phyloP scores from a whole-genome alignment of 2,113 vertebrate genomes.

The Ictidomys tridecemlineatus region DNA sequence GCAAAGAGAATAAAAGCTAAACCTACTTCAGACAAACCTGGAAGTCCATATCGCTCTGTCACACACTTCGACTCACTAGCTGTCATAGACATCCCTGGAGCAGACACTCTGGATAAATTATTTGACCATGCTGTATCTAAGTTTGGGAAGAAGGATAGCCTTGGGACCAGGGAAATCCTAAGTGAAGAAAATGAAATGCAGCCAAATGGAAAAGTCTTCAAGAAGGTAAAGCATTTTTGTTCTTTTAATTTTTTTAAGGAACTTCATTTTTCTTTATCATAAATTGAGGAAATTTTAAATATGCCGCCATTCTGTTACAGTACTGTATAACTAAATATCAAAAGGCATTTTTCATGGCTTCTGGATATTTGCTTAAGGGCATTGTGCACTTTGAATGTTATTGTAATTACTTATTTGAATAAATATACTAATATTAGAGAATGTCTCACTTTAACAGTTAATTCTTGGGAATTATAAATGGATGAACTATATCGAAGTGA shows the following conservation, averaged over 20 bases:
- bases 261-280: conserved; percentile 10
- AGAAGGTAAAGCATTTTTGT: conserved; percentile 92
- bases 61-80: conserved; percentile 93
- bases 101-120: conserved; percentile 96
- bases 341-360: background rate
- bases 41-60: conserved; percentile 95
- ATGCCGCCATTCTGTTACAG: background rate
- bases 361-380: background rate
- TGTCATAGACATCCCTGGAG: conserved; percentile 93
- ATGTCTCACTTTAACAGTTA: conserved; percentile 87
- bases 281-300: conserved; percentile 47
- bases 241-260: background rate
- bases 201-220: conserved; percentile 96
- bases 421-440: conserved; percentile 14
- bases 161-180: conserved; percentile 95
- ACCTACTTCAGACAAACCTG: conserved; percentile 89
- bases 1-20: conserved; percentile 95
- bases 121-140: conserved; percentile 92
- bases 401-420: conserved; percentile 59
- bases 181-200: conserved; percentile 97
- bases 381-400: background rate
- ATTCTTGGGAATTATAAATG: conserved; percentile 96
- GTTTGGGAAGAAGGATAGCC: conserved; percentile 91
- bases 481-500: conserved; percentile 94
- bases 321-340: conserved; percentile 23